These are phyloP conservation scores for Drosophila kohkoa DNA, from an alignment of 1,140 invertebrate species.

Conservation along the genomic window DNA sequence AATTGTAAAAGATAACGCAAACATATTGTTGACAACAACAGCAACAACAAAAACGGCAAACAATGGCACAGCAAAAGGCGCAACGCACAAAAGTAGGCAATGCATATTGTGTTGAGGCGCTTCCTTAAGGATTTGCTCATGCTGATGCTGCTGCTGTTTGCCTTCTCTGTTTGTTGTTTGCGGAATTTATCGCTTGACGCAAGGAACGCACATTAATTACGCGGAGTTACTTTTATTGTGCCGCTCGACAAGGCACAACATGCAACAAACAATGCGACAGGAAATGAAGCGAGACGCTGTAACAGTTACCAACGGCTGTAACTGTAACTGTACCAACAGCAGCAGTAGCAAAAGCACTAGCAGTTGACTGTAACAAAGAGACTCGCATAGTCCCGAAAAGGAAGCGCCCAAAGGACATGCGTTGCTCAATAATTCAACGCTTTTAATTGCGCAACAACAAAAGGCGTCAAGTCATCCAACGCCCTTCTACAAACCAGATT, in stretches of 20 bases:
- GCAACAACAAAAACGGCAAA: slow-evolving; percentile 37
- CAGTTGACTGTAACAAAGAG: slow-evolving; percentile 29
- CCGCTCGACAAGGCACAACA: slow-evolving; percentile 41
- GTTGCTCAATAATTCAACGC: slow-evolving; percentile 73
- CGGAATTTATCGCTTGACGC: slow-evolving; percentile 76
- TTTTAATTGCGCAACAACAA: slow-evolving; percentile 71
- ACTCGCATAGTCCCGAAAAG: slow-evolving; percentile 29
- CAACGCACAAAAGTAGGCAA: slow-evolving; percentile 68
- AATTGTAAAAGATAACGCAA: slow-evolving; percentile 81
- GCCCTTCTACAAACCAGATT: not conserved
- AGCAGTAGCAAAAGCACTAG: slow-evolving; percentile 6
- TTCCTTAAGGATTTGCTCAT: slow-evolving; percentile 36
- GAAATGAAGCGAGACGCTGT: slow-evolving; percentile 71
- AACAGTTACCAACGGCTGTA: slow-evolving; percentile 45
- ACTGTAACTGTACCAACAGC: slow-evolving; percentile 23
- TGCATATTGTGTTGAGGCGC: slow-evolving; percentile 42
- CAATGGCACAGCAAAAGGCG: slow-evolving; percentile 23
- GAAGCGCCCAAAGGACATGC: slow-evolving; percentile 60
- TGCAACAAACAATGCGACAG: slow-evolving; percentile 80
- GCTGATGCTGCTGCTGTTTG: slow-evolving; percentile 5
- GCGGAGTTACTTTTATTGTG: slow-evolving; percentile 80
- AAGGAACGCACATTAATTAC: slow-evolving; percentile 83
- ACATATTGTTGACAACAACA: slow-evolving; percentile 77
- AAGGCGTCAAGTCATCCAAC: slow-evolving; percentile 25
- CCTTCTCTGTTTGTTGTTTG: slow-evolving; percentile 22